These are phyloP conservation scores for Dysmachus trigonus DNA, from an alignment of 2,888 invertebrate genomes.

Conservation along the genomic window DNA sequence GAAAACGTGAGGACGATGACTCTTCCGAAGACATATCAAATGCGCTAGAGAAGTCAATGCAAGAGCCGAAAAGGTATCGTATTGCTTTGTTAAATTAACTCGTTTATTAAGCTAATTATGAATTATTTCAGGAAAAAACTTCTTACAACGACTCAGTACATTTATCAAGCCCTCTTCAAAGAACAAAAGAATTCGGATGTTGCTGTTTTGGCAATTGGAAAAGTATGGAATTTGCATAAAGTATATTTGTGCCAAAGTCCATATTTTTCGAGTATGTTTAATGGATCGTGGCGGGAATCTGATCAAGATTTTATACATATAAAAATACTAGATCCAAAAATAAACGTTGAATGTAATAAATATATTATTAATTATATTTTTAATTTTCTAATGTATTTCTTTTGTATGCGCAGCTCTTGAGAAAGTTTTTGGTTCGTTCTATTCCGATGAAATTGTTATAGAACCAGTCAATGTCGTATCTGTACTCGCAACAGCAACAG, in stretches of 20 bases:
- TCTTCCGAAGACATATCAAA: conserved; percentile 65
- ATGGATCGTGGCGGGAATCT: conserved; percentile 79
- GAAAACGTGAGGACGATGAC: conserved; percentile 65
- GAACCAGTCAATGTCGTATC: conserved; percentile 74
- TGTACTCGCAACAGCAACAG: conserved; percentile 76
- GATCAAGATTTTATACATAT: conserved; percentile 72
- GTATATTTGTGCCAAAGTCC: conserved; percentile 83
- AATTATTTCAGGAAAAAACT: conserved; percentile 68
- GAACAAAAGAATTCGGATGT: conserved; percentile 81
- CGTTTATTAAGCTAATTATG: neutral
- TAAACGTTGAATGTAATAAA: conserved; percentile 71
- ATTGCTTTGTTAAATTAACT: neutral
- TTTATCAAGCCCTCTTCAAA: conserved; percentile 78
- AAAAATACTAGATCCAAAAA: conserved; percentile 76
- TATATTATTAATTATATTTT: neutral
- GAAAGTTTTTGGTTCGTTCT: conserved; percentile 78
- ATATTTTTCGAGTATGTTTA: conserved; percentile 84
- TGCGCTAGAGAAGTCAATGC: conserved; percentile 68
- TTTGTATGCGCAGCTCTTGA: conserved; percentile 69
- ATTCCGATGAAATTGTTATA: conserved; percentile 77
- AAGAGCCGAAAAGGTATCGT: conserved; percentile 72
- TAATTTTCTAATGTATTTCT: conserved; percentile 16
- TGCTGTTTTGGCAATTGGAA: conserved; percentile 74
- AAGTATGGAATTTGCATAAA: conserved; percentile 79
- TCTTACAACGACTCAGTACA: conserved; percentile 78